phyloP scores from a whole-genome alignment of 2,888 invertebrate species.

The Scotopteryx bipunctaria region DNA sequence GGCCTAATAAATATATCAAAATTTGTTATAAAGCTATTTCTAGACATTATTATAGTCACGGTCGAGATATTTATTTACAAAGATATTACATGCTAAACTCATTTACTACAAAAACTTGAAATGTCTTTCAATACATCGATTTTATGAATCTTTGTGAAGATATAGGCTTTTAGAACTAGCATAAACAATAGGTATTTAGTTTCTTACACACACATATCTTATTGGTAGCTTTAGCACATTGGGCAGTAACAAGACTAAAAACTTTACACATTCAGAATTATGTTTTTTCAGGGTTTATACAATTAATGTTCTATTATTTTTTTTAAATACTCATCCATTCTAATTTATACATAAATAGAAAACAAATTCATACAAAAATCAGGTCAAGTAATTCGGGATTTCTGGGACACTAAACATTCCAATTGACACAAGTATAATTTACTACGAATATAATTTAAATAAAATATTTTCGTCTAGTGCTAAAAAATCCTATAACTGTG shows the following conservation, averaged over 20 bases:
- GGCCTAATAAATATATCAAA: constrained; percentile 19
- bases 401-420: constrained; percentile 35
- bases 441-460: constrained; percentile 15
- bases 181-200: no score
- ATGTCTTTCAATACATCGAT: no score
- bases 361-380: constrained; percentile 3
- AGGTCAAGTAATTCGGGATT: constrained; percentile 3
- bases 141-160: no score
- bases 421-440: constrained; percentile 32
- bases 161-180: no score
- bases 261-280: constrained; percentile 6
- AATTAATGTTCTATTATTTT: constrained; percentile 4
- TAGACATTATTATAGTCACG: no score
- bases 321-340: constrained; percentile 3
- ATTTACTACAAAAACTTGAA: no score
- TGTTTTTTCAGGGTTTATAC: constrained; percentile 8
- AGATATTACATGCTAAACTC: no score
- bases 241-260: constrained; percentile 14
- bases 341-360: constrained; percentile 15
- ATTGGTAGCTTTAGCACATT: constrained; percentile 15
- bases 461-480: constrained; percentile 8
- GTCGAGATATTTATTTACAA: no score
- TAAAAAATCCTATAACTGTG: constrained; percentile 18
- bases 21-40: constrained; percentile 4
- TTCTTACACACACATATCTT: constrained; percentile 10